phyloP scores from a whole-genome alignment of 2,113 vertebrate species.

The Microcebus murinus region DNA sequence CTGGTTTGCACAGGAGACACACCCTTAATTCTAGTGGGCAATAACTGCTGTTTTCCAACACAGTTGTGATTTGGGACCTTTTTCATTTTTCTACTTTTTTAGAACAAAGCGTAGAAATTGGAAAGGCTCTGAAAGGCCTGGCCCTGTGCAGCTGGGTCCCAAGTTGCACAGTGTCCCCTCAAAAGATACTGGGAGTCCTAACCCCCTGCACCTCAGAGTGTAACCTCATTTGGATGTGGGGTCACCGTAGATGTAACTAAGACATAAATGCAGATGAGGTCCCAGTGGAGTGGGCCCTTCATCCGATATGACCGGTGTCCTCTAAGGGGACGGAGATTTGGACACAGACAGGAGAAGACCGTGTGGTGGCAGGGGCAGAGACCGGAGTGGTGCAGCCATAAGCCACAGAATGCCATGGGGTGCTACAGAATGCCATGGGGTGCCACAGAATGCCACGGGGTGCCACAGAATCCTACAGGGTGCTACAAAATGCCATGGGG shows the following conservation, averaged over 20 bases:
- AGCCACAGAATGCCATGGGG: not conserved
- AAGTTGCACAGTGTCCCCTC: rapidly evolving
- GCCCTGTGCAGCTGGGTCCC: rapidly evolving
- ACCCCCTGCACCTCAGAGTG: rapidly evolving
- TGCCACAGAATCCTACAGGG: rapidly evolving
- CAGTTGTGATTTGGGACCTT: not conserved
- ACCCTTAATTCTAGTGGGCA: rapidly evolving
- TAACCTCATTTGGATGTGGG: not conserved
- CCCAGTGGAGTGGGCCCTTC: not conserved
- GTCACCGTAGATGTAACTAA: not conserved
- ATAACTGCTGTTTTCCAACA: not conserved
- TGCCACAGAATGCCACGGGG: not conserved
- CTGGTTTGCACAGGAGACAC: rapidly evolving
- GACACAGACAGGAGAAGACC: not conserved
- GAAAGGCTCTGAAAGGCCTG: not conserved
- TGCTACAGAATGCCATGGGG: not conserved
- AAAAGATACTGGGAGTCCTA: rapidly evolving
- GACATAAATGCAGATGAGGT: too few relatives aligned
- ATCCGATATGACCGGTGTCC: not conserved
- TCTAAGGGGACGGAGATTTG: not conserved
- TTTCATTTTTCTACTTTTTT: rapidly evolving
- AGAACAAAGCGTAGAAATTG: not conserved
- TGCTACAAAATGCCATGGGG: rapidly evolving
- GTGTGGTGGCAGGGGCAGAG: rapidly evolving
- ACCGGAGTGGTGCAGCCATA: rapidly evolving